Evolutionary conservation across 1,140 invertebrate species (phyloP), one percentile per base, ranked within the genome.

Genomic region (Dolichoris vasculosae): DNA sequence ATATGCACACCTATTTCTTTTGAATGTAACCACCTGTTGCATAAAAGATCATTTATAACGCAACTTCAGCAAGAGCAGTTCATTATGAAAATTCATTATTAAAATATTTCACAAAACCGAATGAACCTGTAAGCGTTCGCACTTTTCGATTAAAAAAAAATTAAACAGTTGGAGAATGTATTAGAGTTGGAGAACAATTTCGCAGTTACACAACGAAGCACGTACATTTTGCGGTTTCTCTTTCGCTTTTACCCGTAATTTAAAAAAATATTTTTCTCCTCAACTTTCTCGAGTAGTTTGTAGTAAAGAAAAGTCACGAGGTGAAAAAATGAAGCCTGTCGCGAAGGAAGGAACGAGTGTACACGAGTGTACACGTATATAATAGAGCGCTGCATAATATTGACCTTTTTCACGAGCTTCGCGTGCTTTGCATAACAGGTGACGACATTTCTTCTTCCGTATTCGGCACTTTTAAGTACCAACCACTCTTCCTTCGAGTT

Each of bases 341-440:
- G 40, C 43, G 23, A 48, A 7, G 23, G 7, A 32, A 30, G 4
- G 40, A 75, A 75, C 51, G 30, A 3, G 46, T 43, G 13, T 30
- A 77, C 23, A 75, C 51, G 30, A 3, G 46, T 43, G 13, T 30
- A 77, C 23, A 20, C 9, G 46, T 77, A 43, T 55, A 77, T 51
- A 51, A 51, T 51, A 43, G 51, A 15, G 51, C 30, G 32, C 2
- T 15, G 82, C 26, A 75, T 23, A 83, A 75, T 59, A 35, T 75
- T 63, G 23, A 75, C 35, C 35, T 83, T 76, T 83, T 76, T 76
- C 51, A 83, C 46, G 48, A 35, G 51, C 23, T 63, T 75, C 51
- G 43, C 67, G 17, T 40, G 71, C 51, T 83, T 76, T 75, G 71
- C 82, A 76, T 83, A 75, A 83, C 82, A 82, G 48, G 23, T 75